Evolutionary conservation across 2,888 invertebrate species (phyloP).

Genomic region (Eupeodes luniger): DNA sequence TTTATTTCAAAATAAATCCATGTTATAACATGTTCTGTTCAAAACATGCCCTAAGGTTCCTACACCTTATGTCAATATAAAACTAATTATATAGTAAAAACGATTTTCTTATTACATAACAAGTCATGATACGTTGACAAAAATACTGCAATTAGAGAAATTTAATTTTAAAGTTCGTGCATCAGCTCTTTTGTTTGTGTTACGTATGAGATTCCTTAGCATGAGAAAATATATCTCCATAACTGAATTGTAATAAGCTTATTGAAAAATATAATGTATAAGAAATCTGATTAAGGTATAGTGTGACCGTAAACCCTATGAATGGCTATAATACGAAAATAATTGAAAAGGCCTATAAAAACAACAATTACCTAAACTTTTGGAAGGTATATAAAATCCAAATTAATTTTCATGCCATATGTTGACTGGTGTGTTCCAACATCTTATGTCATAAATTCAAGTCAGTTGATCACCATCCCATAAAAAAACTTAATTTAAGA

Average conservation of each 20-base stretch:
- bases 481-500: conserved; percentile 22
- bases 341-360: conserved; percentile 5
- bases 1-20: no score
- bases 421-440: no score
- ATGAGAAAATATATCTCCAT: neutral
- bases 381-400: neutral
- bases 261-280: no score
- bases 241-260: neutral
- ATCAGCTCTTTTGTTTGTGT: conserved; percentile 34
- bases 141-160: neutral
- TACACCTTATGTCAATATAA: no score
- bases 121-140: neutral
- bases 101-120: no score
- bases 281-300: neutral
- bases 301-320: neutral
- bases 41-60: no score
- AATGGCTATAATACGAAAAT: neutral
- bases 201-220: neutral
- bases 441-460: neutral
- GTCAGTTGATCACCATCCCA: neutral
- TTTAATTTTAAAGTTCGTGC: conserved; percentile 11
- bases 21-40: no score
- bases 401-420: neutral
- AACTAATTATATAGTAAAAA: no score
- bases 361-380: neutral